Conservation (phyloP, 2,888 invertebrate genomes). For the Drosophila aldrichi region DNA sequence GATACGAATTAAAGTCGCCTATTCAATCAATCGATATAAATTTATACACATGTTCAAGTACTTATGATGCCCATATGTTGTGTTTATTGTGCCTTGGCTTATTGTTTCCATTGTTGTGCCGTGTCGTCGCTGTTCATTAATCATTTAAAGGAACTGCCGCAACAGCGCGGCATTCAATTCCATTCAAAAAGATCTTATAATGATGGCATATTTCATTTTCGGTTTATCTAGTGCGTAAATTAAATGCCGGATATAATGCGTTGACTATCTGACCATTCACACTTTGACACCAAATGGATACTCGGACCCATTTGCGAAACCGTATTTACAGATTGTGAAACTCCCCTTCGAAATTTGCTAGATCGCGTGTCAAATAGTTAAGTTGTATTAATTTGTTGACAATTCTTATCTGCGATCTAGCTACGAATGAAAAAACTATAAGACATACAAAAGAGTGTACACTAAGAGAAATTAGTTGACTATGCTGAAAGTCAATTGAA, state of each 20-base stretch:
- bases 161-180: constrained; percentile 43
- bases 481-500: not conserved
- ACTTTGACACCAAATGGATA: constrained; percentile 3
- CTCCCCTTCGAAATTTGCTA: constrained; percentile 2
- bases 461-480: not conserved
- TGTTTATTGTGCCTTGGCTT: constrained; percentile 27
- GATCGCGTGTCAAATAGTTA: constrained; percentile 1
- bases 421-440: not conserved
- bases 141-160: constrained; percentile 64
- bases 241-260: constrained; percentile 61
- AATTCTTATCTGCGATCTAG: constrained; percentile 12
- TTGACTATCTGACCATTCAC: constrained; percentile 10
- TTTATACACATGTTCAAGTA: constrained; percentile 20
- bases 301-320: not conserved
- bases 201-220: constrained; percentile 49
- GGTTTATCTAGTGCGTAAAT: constrained; percentile 58
- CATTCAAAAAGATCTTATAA: constrained; percentile 39
- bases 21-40: constrained; percentile 39
- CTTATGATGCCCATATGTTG: constrained; percentile 28
- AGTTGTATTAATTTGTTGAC: constrained; percentile 7
- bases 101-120: constrained; percentile 23
- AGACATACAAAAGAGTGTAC: not conserved
- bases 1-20: constrained; percentile 50
- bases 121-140: constrained; percentile 62
- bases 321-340: not conserved